These are phyloP conservation scores for Oncorhynchus tshawytscha DNA, from an alignment of 2,113 vertebrate species.

Conservation along the genomic window DNA sequence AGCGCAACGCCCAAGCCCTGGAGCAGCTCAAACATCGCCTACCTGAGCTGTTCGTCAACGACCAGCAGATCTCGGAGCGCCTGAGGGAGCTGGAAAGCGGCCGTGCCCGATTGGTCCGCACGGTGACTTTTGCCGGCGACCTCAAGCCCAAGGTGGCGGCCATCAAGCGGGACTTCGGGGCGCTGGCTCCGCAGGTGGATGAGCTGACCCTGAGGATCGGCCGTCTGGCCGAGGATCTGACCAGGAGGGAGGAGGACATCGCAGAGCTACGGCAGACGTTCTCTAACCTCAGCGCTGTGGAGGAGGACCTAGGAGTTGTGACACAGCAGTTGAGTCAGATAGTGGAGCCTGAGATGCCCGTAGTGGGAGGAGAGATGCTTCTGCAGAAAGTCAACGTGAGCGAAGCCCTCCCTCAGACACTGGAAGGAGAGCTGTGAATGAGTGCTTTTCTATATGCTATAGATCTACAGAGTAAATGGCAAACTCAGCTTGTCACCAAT, in stretches of 20 bases:
- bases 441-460: not conserved
- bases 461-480: not conserved
- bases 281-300: slow-evolving; percentile 73
- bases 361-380: slow-evolving; percentile 13
- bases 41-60: slow-evolving; percentile 73
- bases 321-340: slow-evolving; percentile 72
- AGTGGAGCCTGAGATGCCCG: slow-evolving; percentile 47
- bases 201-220: slow-evolving; percentile 88
- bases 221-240: slow-evolving; percentile 79
- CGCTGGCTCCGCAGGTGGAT: slow-evolving; percentile 79
- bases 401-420: not conserved
- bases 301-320: slow-evolving; percentile 67
- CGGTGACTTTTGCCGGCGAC: slow-evolving; percentile 85
- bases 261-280: slow-evolving; percentile 78
- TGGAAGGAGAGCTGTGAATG: not conserved
- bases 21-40: slow-evolving; percentile 67
- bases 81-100: slow-evolving; percentile 83
- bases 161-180: slow-evolving; percentile 81
- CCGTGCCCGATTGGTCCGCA: slow-evolving; percentile 82
- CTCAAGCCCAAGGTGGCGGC: slow-evolving; percentile 87
- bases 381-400: slow-evolving; percentile 25
- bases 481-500: not conserved
- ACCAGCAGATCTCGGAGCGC: slow-evolving; percentile 68
- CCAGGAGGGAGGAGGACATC: slow-evolving; percentile 77
- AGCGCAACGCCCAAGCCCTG: slow-evolving; percentile 77